phyloP scores from a whole-genome alignment of 2,888 invertebrate species.

The Alentia gelatinosa region DNA sequence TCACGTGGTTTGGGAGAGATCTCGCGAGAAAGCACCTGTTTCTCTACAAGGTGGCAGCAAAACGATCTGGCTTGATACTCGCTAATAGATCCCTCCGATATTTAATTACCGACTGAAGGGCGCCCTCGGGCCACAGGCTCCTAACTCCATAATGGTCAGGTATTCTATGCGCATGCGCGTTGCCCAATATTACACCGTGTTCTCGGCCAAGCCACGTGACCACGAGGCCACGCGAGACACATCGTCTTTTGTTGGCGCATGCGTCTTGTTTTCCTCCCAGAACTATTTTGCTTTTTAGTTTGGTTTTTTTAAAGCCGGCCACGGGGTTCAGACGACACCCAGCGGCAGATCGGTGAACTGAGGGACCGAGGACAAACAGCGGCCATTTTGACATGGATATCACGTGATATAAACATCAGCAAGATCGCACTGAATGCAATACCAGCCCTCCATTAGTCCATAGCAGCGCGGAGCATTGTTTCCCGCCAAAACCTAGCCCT shows the following conservation, averaged over 20 bases:
- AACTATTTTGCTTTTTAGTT: background rate
- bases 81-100: background rate
- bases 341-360: background rate
- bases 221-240: background rate
- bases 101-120: slow-evolving; percentile 14
- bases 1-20: slow-evolving; percentile 11
- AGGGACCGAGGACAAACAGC: background rate
- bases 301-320: background rate
- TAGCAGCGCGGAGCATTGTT: background rate
- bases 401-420: slow-evolving; percentile 16
- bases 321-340: background rate
- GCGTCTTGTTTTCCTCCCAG: background rate
- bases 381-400: slow-evolving; percentile 10
- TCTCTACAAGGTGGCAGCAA: background rate
- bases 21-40: background rate
- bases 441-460: background rate
- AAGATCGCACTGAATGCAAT: background rate
- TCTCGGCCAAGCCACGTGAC: slow-evolving; percentile 2
- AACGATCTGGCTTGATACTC: background rate
- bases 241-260: background rate
- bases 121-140: background rate
- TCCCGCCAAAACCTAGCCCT: background rate
- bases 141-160: background rate
- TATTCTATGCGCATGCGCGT: background rate
- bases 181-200: background rate